A percentile compares a stretch with the other conserved stretches of the same genome.
phyloP scores from a whole-genome alignment of 2,888 invertebrate genomes.

The Luperina testacea region DNA sequence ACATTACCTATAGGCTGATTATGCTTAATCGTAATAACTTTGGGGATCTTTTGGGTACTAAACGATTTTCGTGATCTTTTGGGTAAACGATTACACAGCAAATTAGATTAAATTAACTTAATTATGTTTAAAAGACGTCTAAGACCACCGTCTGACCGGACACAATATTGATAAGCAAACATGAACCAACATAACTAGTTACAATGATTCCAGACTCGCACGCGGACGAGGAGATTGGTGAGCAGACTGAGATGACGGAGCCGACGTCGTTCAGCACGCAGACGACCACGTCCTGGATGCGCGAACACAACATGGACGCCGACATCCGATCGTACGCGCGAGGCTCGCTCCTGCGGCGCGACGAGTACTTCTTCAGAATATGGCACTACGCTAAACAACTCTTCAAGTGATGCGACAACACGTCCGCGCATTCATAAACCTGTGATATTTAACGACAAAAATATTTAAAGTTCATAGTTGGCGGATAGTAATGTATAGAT shows the following conservation, averaged over 20 bases:
- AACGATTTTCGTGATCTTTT: slow-evolving; percentile 1
- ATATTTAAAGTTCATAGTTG: slow-evolving; percentile 75
- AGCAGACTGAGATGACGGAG: slow-evolving; percentile 92
- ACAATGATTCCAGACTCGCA: slow-evolving; percentile 77
- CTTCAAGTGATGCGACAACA: slow-evolving; percentile 91
- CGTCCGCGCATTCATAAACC: slow-evolving; percentile 83
- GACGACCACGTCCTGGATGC: slow-evolving; percentile 97
- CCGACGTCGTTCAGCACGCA: slow-evolving; percentile 97
- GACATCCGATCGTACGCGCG: slow-evolving; percentile 97
- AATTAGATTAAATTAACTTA: neutral
- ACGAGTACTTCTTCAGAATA: slow-evolving; percentile 99
- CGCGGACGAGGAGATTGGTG: slow-evolving; percentile 85
- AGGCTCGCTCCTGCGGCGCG: slow-evolving; percentile 94
- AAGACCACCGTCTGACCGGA: neutral
- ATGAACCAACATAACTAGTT: neutral
- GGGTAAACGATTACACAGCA: neutral
- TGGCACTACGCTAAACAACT: slow-evolving; percentile 96
- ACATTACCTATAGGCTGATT: no score
- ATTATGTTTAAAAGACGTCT: neutral
- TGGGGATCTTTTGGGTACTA: neutral
- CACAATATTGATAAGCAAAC: slow-evolving; percentile 1
- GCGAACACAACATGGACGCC: slow-evolving; percentile 98
- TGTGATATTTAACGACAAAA: slow-evolving; percentile 86
- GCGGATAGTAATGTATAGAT: slow-evolving; percentile 76
- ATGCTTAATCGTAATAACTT: neutral